Evolutionary conservation across 2,888 invertebrate genomes (phyloP).

Genomic region (Argyresthia goedartella): DNA sequence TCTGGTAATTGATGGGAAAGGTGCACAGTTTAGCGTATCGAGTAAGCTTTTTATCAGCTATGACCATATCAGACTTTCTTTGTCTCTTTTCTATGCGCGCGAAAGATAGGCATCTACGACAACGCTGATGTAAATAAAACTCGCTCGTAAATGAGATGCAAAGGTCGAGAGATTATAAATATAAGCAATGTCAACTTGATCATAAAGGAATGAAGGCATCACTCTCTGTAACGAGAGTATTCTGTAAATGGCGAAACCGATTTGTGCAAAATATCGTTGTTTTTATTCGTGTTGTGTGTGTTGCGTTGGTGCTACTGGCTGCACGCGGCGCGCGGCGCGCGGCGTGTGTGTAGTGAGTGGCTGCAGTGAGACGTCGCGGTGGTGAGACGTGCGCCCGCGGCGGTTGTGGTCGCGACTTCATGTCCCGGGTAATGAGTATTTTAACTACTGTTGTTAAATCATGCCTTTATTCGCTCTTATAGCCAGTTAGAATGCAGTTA

Average conservation of each 20-base stretch:
- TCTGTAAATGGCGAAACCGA: constrained; percentile 1
- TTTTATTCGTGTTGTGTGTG: background rate
- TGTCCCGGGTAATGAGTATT: constrained; percentile 51
- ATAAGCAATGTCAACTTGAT: background rate
- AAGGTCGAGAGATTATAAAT: too few relatives aligned
- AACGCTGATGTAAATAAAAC: too few relatives aligned
- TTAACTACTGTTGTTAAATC: constrained; percentile 60
- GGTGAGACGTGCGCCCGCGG: constrained; percentile 34
- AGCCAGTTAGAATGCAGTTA: constrained; percentile 3
- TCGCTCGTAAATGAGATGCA: too few relatives aligned
- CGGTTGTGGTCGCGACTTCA: constrained; percentile 31
- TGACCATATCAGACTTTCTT: constrained; percentile 31
- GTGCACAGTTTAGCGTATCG: constrained; percentile 25
- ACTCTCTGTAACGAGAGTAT: constrained; percentile 3
- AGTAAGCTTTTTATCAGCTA: constrained; percentile 25
- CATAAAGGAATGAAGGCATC: background rate
- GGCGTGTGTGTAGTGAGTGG: background rate
- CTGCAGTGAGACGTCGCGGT: background rate
- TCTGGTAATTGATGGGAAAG: constrained; percentile 66
- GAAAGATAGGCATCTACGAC: too few relatives aligned
- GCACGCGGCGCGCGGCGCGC: too few relatives aligned
- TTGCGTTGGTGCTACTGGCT: background rate
- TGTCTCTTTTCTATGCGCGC: constrained; percentile 13
- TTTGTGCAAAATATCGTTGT: constrained; percentile 6
- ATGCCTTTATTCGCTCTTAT: constrained; percentile 23